Percentiles rank a stretch among this genome's conserved stretches.
These are phyloP conservation scores for Sciaenops ocellatus DNA, from an alignment of 2,797 vertebrate species.

Conservation along the genomic window DNA sequence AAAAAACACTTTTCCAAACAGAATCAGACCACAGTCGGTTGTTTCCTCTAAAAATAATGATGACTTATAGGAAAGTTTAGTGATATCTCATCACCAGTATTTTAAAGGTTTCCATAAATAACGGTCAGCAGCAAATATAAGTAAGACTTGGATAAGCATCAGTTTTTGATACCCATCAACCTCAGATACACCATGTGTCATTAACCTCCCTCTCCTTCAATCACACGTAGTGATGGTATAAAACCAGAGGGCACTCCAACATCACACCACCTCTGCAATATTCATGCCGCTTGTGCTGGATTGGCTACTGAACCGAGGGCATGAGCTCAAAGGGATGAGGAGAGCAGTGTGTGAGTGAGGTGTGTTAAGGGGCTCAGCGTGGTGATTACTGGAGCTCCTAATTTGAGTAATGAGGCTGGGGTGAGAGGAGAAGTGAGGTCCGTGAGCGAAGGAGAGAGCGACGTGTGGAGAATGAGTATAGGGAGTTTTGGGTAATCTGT, in stretches of 20 bases:
- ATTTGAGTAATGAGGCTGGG: constrained; percentile 84
- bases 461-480: constrained; percentile 73
- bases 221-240: constrained; percentile 60
- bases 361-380: constrained; percentile 70
- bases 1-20: neutral
- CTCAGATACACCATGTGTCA: constrained; percentile 59
- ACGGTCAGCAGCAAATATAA: neutral
- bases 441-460: constrained; percentile 56
- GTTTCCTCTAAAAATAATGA: neutral
- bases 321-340: constrained; percentile 78
- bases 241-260: constrained; percentile 66
- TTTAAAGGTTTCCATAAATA: neutral
- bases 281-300: constrained; percentile 73
- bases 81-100: neutral
- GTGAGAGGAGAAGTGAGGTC: constrained; percentile 76
- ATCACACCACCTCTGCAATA: constrained; percentile 80
- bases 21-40: neutral
- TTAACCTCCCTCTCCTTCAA: constrained; percentile 63
- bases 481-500: constrained; percentile 51
- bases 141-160: neutral
- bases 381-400: constrained; percentile 83
- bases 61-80: neutral
- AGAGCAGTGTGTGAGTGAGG: constrained; percentile 61
- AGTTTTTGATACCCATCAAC: constrained; percentile 34
- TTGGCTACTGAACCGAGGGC: constrained; percentile 73